Base-by-base conservation (phyloP, 2,888 invertebrate species). In the Drosophila fungiperda region DNA sequence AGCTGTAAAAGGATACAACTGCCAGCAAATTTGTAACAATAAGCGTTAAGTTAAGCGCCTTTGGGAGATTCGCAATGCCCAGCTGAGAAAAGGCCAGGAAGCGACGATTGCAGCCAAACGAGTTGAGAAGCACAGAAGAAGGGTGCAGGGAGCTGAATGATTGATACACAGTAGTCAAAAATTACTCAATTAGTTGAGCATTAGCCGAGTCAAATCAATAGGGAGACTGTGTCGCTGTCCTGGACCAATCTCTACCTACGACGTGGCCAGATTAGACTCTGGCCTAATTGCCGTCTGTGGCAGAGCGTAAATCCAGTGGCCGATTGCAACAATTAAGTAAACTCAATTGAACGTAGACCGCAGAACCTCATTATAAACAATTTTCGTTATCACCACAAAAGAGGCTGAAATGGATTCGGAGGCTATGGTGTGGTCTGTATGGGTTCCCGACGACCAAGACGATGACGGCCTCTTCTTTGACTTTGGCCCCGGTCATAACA, bases 121-220 rank as follows among this genome's bases (percentile, higher is more conserved):
- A 73, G 75, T 76, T 68, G 68, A 67, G 70, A 73, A 58, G 52
- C 33, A 38, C 32, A 6, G 9, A 20, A 8, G 50, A 59, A 70
- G 76, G 68, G 67, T 66, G 66, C 42, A 63, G 50, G 48, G 23
- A 35, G 40, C 67, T 32, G 20, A 74, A 71, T 85, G 86, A 85
- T 85, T 88, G 85, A 89, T 84, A 77, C 74, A 68, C 69, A 65
- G 64, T 63, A 78, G 77, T 81, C 76, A 80, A 78, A 86, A 90
- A 90, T 89, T 89, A 87, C 89, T 90, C 86, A 89, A 90, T 89
- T 89, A 90, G 83, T 76, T 60, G 64, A 80, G 87, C 84, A 89
- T 86, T 86, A 84, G 81, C 60, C 69, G 52, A 70, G 70, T 59
- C 54, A 78, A 80, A 82, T 63, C 40, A 60, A 42, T 70, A 61